Evolutionary conservation across 2,113 vertebrate genomes (phyloP).

Genomic region (Takifugu flavidus): DNA sequence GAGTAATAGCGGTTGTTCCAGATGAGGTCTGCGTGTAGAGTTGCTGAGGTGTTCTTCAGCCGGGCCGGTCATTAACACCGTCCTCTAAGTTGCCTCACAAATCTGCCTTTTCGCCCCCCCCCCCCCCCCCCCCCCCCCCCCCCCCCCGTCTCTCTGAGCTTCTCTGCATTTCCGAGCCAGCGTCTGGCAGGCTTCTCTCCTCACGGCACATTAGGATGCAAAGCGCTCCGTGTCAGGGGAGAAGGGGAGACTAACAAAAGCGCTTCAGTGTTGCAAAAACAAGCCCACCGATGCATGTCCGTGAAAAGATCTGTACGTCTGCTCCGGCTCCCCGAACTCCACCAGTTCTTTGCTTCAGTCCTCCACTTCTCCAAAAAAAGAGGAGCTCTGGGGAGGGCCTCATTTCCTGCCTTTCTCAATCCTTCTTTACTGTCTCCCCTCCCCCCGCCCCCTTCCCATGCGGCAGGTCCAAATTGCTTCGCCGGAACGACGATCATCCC

Average conservation of each 20-base stretch:
- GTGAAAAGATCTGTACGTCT: conserved; percentile 74
- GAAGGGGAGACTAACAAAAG: conserved; percentile 74
- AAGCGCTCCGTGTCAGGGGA: conserved; percentile 71
- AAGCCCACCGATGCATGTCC: conserved; percentile 74
- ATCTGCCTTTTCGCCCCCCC: conserved; percentile 39
- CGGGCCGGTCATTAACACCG: conserved; percentile 62
- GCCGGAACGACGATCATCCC: conserved; percentile 98
- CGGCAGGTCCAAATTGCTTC: conserved; percentile 97
- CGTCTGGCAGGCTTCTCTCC: conserved; percentile 66
- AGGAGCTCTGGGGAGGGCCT: conserved; percentile 60
- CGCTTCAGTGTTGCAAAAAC: conserved; percentile 77
- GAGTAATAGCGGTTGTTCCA: conserved; percentile 34
- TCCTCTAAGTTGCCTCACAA: conserved; percentile 58
- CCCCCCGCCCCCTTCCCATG: conserved; percentile 41
- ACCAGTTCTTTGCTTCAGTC: conserved; percentile 59
- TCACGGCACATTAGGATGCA: conserved; percentile 73
- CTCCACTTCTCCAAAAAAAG: conserved; percentile 48
- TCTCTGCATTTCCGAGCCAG: conserved; percentile 64
- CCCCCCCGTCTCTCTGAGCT: conserved; percentile 53
- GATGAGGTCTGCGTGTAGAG: conserved; percentile 24
- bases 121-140: conserved; percentile 37
- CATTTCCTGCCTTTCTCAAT: conserved; percentile 58
- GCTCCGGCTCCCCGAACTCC: conserved; percentile 64
- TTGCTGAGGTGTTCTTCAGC: conserved; percentile 52
- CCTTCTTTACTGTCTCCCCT: conserved; percentile 39